These are phyloP conservation scores for Porites rus DNA, from an alignment of 92 coral and sea anemone species.

Conservation along the genomic window DNA sequence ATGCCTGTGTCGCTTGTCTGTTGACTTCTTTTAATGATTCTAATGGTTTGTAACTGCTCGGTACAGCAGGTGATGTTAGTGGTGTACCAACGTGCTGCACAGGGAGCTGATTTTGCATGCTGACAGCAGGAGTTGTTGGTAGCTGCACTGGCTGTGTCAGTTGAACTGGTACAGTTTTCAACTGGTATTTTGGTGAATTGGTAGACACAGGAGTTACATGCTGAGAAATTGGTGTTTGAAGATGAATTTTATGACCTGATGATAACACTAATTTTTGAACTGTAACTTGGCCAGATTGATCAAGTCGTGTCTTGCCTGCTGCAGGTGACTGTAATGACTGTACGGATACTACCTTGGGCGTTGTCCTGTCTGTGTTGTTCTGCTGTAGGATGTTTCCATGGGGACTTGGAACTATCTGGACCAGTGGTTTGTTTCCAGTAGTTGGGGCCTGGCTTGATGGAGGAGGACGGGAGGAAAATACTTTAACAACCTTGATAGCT, in stretches of 20 bases:
- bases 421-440: slow-evolving; percentile 21
- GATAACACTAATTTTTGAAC: slow-evolving; percentile 35
- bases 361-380: slow-evolving; percentile 3
- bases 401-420: slow-evolving; percentile 43
- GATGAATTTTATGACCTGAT: slow-evolving; percentile 47
- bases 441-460: slow-evolving; percentile 1
- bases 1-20: slow-evolving; percentile 68
- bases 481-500: slow-evolving; percentile 52
- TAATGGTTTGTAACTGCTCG: slow-evolving; percentile 74
- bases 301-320: background rate
- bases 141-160: background rate
- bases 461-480: slow-evolving; percentile 22
- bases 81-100: slow-evolving; percentile 1
- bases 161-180: slow-evolving; percentile 22
- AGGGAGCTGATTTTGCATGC: slow-evolving; percentile 11
- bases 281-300: background rate
- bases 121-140: background rate
- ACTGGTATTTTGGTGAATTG: slow-evolving; percentile 5
- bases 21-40: slow-evolving; percentile 84
- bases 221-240: slow-evolving; percentile 35
- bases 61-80: slow-evolving; percentile 14
- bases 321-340: slow-evolving; percentile 43
- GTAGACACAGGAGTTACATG: background rate
- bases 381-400: slow-evolving; percentile 21
- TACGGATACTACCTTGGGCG: slow-evolving; percentile 71